These are phyloP conservation scores for Lineus longissimus DNA, from an alignment of 1,140 invertebrate species.

Conservation along the genomic window DNA sequence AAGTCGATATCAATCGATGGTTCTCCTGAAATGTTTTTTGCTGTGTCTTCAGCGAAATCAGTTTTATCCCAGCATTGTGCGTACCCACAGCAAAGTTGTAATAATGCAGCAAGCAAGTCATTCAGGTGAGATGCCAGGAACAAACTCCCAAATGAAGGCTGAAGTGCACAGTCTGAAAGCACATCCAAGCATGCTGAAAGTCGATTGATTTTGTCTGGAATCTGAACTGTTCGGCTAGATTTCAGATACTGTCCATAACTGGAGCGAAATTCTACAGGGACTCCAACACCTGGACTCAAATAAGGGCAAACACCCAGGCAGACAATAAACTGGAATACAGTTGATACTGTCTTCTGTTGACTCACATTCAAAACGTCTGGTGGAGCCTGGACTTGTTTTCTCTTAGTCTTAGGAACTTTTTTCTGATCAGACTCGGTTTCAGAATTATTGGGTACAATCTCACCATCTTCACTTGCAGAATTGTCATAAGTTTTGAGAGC, in stretches of 20 bases:
- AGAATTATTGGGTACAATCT: too few species aligned
- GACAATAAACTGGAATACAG: constrained; percentile 59
- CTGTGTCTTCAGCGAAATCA: too few species aligned
- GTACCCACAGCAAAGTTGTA: constrained; percentile 63
- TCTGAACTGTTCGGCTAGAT: neutral
- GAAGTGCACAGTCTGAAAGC: constrained; percentile 48
- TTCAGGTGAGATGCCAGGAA: constrained; percentile 52
- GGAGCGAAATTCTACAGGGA: constrained; percentile 49
- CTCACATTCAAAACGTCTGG: constrained; percentile 42
- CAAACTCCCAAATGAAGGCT: constrained; percentile 46
- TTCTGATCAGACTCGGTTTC: too few species aligned
- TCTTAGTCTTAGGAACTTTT: too few species aligned
- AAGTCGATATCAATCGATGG: neutral
- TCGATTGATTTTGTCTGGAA: constrained; percentile 12
- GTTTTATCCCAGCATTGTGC: neutral
- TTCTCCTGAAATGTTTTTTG: neutral
- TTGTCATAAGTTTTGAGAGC: too few species aligned
- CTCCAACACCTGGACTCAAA: constrained; percentile 64
- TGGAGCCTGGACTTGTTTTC: neutral
- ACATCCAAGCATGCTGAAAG: constrained; percentile 25
- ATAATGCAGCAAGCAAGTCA: constrained; percentile 62
- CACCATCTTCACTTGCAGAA: too few species aligned
- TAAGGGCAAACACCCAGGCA: constrained; percentile 64
- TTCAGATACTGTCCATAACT: constrained; percentile 23
- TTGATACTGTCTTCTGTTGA: constrained; percentile 46